Evolutionary conservation across 1,140 invertebrate species (phyloP).

Genomic region (Papilio polyxenes): DNA sequence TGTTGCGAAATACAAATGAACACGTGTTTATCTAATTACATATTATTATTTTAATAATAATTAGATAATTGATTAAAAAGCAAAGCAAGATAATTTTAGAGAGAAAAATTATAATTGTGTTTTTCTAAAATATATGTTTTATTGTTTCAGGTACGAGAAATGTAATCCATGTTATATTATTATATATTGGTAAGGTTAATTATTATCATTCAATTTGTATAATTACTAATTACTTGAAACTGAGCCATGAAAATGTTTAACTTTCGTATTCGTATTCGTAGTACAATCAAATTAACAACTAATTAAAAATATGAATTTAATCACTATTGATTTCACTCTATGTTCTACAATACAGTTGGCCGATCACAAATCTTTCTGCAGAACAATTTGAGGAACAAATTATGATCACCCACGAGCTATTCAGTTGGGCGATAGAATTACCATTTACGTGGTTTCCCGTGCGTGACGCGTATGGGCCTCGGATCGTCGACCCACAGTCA

Average conservation of each 20-base stretch:
- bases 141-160: constrained; percentile 66
- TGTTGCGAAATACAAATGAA: background rate
- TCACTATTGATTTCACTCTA: background rate
- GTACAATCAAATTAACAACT: too few relatives aligned
- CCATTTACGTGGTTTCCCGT: constrained; percentile 53
- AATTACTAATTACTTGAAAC: too few relatives aligned
- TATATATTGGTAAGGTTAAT: constrained; percentile 51
- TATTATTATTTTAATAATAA: background rate
- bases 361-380: background rate
- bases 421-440: constrained; percentile 41
- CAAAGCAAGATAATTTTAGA: background rate
- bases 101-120: background rate
- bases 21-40: background rate
- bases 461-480: constrained; percentile 53
- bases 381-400: constrained; percentile 7
- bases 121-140: constrained; percentile 10
- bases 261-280: too few relatives aligned
- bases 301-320: too few relatives aligned
- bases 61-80: background rate
- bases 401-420: background rate
- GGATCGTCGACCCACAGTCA: constrained; percentile 57
- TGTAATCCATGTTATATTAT: constrained; percentile 63
- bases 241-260: too few relatives aligned
- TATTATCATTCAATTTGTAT: background rate
- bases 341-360: background rate